Evolutionary conservation across 2,888 invertebrate genomes (phyloP).

Genomic region (Hydroisotoma schaefferi): DNA sequence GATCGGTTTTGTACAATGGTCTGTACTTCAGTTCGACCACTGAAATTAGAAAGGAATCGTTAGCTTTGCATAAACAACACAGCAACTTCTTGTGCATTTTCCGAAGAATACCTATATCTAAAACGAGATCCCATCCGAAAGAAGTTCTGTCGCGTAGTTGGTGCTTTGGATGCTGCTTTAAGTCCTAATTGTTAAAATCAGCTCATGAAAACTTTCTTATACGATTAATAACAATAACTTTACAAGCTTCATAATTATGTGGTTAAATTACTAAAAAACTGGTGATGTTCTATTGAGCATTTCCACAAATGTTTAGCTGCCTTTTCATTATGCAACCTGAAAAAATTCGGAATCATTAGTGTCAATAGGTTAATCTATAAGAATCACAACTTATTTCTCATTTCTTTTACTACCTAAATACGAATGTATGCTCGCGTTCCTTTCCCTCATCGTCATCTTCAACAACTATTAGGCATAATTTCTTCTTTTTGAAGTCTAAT

Average conservation of each 20-base stretch:
- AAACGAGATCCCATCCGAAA: conserved; percentile 98
- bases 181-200: too few species aligned
- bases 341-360: conserved; percentile 3
- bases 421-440: conserved; percentile 98
- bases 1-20: conserved; percentile 87
- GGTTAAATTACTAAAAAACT: conserved; percentile 98
- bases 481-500: conserved; percentile 96
- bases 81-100: not conserved
- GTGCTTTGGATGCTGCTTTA: conserved; percentile 80
- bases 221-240: too few species aligned
- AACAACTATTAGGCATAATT: conserved; percentile 91
- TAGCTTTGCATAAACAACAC: not conserved
- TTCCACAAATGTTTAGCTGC: conserved; percentile 99
- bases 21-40: conserved; percentile 97
- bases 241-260: too few species aligned
- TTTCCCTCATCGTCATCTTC: conserved; percentile 97
- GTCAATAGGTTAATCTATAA: not conserved
- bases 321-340: conserved; percentile 83
- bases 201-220: too few species aligned
- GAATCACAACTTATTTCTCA: not conserved
- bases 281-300: conserved; percentile 99
- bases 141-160: conserved; percentile 88
- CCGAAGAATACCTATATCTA: conserved; percentile 63
- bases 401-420: conserved; percentile 82
- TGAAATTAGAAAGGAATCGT: conserved; percentile 52